Percentiles rank a stretch among this genome's conserved stretches.
phyloP scores from a whole-genome alignment of 2,888 invertebrate genomes.

The Leucophenga montana region DNA sequence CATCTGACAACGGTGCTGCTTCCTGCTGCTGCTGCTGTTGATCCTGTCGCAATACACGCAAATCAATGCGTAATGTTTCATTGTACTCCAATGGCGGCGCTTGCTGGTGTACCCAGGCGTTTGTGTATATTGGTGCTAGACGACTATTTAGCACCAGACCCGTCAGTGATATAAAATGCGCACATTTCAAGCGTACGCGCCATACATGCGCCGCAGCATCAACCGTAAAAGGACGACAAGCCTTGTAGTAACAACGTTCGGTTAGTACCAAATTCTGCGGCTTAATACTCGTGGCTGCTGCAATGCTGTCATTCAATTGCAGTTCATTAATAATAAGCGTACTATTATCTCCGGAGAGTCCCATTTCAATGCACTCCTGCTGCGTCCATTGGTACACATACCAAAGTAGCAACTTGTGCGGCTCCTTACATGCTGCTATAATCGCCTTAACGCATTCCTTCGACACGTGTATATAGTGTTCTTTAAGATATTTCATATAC shows the following conservation, averaged over 20 bases:
- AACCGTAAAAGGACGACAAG: conserved; percentile 69
- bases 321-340: conserved; percentile 59
- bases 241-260: conserved; percentile 71
- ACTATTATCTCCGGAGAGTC: conserved; percentile 58
- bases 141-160: conserved; percentile 70
- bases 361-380: conserved; percentile 65
- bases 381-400: conserved; percentile 72
- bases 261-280: conserved; percentile 41
- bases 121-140: conserved; percentile 57
- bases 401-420: conserved; percentile 65
- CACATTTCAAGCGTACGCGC: conserved; percentile 60
- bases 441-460: conserved; percentile 71
- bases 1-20: conserved; percentile 28
- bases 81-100: conserved; percentile 59
- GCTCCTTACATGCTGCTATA: conserved; percentile 61
- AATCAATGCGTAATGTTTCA: conserved; percentile 66
- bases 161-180: conserved; percentile 68
- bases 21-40: conserved; percentile 10
- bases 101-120: conserved; percentile 33
- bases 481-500: conserved; percentile 64
- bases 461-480: conserved; percentile 69
- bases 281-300: conserved; percentile 31
- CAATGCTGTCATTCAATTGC: conserved; percentile 44
- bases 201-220: conserved; percentile 61
- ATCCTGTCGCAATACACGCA: conserved; percentile 45